Base-by-base conservation (phyloP, 2,113 vertebrate species). In the Corythoichthys intestinalis region DNA sequence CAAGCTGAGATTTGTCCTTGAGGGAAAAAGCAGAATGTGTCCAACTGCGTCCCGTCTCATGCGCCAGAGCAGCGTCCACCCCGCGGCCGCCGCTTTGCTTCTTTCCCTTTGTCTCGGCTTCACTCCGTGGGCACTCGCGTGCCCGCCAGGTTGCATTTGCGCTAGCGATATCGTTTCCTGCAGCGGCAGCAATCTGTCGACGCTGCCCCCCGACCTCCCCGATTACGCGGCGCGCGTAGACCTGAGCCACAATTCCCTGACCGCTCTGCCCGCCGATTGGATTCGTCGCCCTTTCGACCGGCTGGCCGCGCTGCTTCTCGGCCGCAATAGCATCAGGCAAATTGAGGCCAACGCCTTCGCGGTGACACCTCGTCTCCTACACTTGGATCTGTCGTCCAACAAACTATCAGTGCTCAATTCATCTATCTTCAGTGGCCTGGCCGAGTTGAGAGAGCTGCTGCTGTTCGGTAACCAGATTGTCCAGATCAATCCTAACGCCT, bases 311-410 rank as follows among this genome's bases (percentile, higher is more conserved):
- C 84, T 96, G 65, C 86, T 94, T 75, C 66, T 95, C 59, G 85
- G 86, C 83, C 89, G 92, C 75, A 95, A 95, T 61, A 83, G 75
- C 49, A 91, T 95, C 50, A 88, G 66, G 63, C 82, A 69, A 60
- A 91, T 95, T 50, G 86, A 87, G 12, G 56, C 73, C 41, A 88
- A 91, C 2, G 84, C 91, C 68, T 95, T 96, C 74, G 76, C 86
- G 53, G 66, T 73, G n/a, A 88, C 74, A 0, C 92, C 91, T 0
- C 87, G 88, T 69, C 85, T 96, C 47, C 90, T 85, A 53, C 91
- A 93, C 65, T 82, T 94, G 35, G 94, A 96, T 76, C 87, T 96
- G 63, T 96, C 94, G 0, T 94, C 92, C 74, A 96, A 95, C 87
- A 83, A 49, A 56, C 76, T 96, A 67, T 89, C 80, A 62, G 85